Conservation (phyloP, 2,888 invertebrate genomes). For the Harpagoxenus sublaevis region DNA sequence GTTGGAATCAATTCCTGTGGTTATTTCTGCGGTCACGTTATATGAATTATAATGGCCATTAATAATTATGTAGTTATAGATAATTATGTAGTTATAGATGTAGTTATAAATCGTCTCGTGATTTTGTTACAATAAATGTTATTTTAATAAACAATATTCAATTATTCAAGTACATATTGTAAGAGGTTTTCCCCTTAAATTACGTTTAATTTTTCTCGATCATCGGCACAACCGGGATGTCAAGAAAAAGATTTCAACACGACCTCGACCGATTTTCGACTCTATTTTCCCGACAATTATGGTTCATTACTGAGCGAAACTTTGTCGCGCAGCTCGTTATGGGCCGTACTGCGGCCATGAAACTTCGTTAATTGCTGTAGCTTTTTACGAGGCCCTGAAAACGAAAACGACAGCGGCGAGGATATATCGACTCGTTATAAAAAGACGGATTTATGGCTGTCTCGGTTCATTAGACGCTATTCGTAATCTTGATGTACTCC, state of each 20-base stretch:
- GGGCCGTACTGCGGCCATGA: constrained; percentile 39
- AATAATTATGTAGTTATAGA: not conserved
- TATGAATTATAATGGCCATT: not conserved
- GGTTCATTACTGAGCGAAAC: constrained; percentile 43
- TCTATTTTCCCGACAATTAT: constrained; percentile 43
- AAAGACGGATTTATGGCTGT: constrained; percentile 31
- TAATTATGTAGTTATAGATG: not conserved
- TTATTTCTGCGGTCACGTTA: not conserved
- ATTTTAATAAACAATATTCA: not conserved
- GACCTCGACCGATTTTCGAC: constrained; percentile 42
- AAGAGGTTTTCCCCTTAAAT: not conserved
- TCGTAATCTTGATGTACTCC: constrained; percentile 40
- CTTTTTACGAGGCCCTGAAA: constrained; percentile 49
- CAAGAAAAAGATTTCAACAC: not conserved
- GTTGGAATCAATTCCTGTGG: not conserved
- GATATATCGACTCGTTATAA: constrained; percentile 48
- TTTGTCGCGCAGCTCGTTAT: constrained; percentile 50
- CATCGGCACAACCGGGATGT: not conserved
- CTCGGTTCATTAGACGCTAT: constrained; percentile 47
- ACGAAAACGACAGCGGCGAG: constrained; percentile 41
- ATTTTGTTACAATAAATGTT: not conserved
- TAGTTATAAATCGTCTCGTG: too few relatives aligned
- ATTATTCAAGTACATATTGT: not conserved
- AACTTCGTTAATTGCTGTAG: constrained; percentile 51
- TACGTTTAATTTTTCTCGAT: constrained; percentile 12